A percentile compares a stretch with the other conserved stretches of the same genome.
Evolutionary conservation across 2,113 vertebrate genomes (phyloP).

Genomic region (Nothobranchius furzeri): DNA sequence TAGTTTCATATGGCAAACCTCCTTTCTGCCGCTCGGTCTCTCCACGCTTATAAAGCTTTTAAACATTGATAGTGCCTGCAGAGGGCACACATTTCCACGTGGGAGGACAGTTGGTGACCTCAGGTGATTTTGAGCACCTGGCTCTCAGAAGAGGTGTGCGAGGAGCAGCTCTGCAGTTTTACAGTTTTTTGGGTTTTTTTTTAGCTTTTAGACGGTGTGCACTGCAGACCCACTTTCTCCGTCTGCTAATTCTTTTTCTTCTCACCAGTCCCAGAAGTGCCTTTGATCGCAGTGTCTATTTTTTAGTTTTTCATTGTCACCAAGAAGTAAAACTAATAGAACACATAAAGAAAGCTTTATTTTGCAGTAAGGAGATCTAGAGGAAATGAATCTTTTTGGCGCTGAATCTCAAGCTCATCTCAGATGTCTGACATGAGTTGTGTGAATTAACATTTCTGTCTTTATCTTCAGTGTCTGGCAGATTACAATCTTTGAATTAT

Average conservation of each 20-base stretch:
- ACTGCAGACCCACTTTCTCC: slow-evolving; percentile 48
- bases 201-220: slow-evolving; percentile 56
- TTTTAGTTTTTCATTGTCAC: slow-evolving; percentile 74
- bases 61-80: slow-evolving; percentile 66
- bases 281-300: slow-evolving; percentile 77
- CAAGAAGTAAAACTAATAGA: slow-evolving; percentile 59
- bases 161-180: slow-evolving; percentile 7
- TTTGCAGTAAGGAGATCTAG: slow-evolving; percentile 34
- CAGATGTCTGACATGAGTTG: slow-evolving; percentile 42
- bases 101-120: slow-evolving; percentile 58
- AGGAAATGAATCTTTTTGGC: slow-evolving; percentile 9
- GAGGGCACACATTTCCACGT: slow-evolving; percentile 44
- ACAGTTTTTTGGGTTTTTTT: slow-evolving; percentile 8
- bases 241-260: slow-evolving; percentile 67
- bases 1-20: slow-evolving; percentile 30
- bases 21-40: slow-evolving; percentile 31
- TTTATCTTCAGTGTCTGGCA: slow-evolving; percentile 22
- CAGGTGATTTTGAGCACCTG: slow-evolving; percentile 67
- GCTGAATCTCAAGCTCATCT: slow-evolving; percentile 20
- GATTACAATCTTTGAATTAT: slow-evolving; percentile 37
- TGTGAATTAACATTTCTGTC: slow-evolving; percentile 56
- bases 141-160: slow-evolving; percentile 51
- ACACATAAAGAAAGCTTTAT: slow-evolving; percentile 38
- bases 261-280: slow-evolving; percentile 65
- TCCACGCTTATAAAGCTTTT: slow-evolving; percentile 59